Percentiles rank a stretch among this genome's conserved stretches.
Evolutionary conservation across 2,113 vertebrate genomes (phyloP).

Genomic region (Hirundichthys speculiger): DNA sequence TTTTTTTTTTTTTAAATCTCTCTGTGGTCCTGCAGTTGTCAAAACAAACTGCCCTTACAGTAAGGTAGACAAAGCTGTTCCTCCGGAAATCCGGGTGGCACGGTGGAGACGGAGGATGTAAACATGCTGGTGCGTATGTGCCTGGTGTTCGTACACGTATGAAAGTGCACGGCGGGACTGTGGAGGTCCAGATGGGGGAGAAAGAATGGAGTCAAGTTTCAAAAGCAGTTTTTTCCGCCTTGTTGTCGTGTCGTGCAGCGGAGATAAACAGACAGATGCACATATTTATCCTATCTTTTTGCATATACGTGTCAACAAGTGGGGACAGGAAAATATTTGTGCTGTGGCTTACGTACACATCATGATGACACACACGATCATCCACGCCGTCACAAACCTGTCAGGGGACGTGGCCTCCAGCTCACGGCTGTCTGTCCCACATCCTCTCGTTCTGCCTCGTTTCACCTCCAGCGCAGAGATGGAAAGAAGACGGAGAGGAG

Average conservation of each 20-base stretch:
- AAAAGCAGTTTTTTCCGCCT: constrained; percentile 48
- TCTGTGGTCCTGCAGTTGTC: constrained; percentile 5
- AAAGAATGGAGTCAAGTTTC: constrained; percentile 66
- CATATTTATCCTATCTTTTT: constrained; percentile 8
- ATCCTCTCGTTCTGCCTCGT: constrained; percentile 79
- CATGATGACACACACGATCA: constrained; percentile 19
- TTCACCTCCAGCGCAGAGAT: constrained; percentile 73
- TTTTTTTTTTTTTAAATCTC: no score
- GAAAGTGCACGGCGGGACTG: constrained; percentile 11
- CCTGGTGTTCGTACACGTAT: constrained; percentile 39
- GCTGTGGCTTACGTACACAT: constrained; percentile 5
- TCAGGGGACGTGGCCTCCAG: constrained; percentile 75
- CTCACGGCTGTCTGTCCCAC: constrained; percentile 79
- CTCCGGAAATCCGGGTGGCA: constrained; percentile 74
- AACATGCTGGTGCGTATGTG: constrained; percentile 60
- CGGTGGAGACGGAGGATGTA: constrained; percentile 58
- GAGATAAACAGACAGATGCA: constrained; percentile 38
- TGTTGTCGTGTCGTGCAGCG: constrained; percentile 40
- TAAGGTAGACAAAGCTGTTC: constrained; percentile 46
- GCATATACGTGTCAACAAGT: constrained; percentile 20
- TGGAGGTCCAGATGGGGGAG: constrained; percentile 33
- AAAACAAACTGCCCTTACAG: constrained; percentile 22
- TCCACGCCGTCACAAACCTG: constrained; percentile 11
- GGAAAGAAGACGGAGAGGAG: constrained; percentile 53
- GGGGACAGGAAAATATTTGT: constrained; percentile 23